These are phyloP conservation scores for Boloria selene DNA, from an alignment of 2,888 invertebrate species.

Conservation along the genomic window DNA sequence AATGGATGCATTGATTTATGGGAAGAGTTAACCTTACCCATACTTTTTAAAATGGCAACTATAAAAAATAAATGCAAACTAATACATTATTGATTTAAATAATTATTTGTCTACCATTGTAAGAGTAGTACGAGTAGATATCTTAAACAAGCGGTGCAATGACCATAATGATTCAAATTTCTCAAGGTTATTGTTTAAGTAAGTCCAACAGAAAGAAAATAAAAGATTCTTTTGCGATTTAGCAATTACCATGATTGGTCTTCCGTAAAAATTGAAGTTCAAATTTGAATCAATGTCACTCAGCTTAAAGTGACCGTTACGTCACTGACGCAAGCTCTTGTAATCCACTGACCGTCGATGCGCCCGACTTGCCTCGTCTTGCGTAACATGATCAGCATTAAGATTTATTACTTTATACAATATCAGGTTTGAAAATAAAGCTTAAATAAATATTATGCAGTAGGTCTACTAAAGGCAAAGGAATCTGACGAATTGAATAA, in stretches of 20 bases:
- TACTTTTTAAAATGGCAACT: conserved; percentile 3
- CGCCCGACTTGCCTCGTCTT: conserved; percentile 62
- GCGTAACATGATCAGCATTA: conserved; percentile 54
- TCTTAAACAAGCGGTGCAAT: conserved; percentile 9
- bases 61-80: too few species aligned
- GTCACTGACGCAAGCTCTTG: conserved; percentile 58
- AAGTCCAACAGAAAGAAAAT: background rate
- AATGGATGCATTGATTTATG: background rate
- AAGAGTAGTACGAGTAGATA: background rate
- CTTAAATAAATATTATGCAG: background rate
- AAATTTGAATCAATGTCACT: conserved; percentile 60
- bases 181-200: background rate
- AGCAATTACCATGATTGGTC: conserved; percentile 28
- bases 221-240: conserved; percentile 21
- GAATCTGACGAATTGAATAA: too few species aligned
- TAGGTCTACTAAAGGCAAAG: too few species aligned
- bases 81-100: too few species aligned
- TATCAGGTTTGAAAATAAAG: background rate
- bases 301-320: conserved; percentile 56
- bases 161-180: conserved; percentile 9
- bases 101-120: background rate
- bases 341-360: conserved; percentile 48
- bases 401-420: conserved; percentile 28
- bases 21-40: background rate
- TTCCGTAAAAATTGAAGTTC: conserved; percentile 51